Base-by-base conservation (phyloP, 2,888 invertebrate species). In the Cheilosia scutellata region DNA sequence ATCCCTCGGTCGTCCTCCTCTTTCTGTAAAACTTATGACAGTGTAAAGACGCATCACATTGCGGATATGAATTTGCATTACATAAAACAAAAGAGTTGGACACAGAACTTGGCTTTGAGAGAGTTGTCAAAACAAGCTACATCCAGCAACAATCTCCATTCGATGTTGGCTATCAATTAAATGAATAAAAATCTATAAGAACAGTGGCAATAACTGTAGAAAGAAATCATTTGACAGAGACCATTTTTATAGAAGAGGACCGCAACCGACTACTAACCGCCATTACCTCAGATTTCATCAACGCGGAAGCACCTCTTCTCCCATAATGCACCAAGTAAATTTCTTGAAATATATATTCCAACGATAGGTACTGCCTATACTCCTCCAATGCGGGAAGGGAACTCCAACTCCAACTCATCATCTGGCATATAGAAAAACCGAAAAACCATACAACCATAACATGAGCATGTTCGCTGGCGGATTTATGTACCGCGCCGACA, bases 401-500 rank as follows among this genome's bases (percentile, higher is more conserved):
- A 37, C 37, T 11, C n/a, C 42, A 78, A 49, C 37, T 57, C 47
- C 71, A 53, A 42, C 66, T 37, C 42, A 1, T 42, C 53, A 72
- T 31, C 16, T 9, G 16, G 37, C 20, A 33, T 47, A 66, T 16
- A 9, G 31, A 44, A 6, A 51, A 66, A 62, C 31, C 13, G n/a
- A 53, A 58, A 66, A 62, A 20, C 42, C 63, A 78, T 71, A 66
- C 58, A 65, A 79, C 63, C 80, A 75, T 71, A 80, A 71, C 80
- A 79, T 66, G 75, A 80, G 71, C 84, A 71, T 80, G 75, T 55
- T 71, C 75, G 57, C 49, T 49, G 47, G 42, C 44, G 53, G 71
- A 82, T 86, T 86, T 80, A 86, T 86, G 76, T 62, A 72, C 80
- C 76, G 55, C 63, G 47, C 76, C 66, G 51, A 68, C 80, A 82